Evolutionary conservation across 2,113 vertebrate genomes (phyloP), one percentile per base, ranked within the genome.

Genomic region (Dinomys branickii): DNA sequence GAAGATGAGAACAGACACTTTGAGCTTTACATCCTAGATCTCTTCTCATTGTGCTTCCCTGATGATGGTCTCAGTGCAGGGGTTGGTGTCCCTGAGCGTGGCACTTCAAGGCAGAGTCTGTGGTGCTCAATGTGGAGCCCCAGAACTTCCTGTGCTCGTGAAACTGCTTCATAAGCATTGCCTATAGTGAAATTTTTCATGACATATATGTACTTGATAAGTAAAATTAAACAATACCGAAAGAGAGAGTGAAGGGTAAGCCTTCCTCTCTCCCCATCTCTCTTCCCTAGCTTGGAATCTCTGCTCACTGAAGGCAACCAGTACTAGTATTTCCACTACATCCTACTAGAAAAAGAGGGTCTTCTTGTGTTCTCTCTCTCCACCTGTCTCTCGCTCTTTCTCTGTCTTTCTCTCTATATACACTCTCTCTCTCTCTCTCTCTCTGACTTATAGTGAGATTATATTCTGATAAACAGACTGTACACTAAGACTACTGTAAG

Each of bases 1-100:
- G 97, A 98, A 98, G 97, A 97, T 97, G 97, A 98, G 38, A 87
- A 61, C 50, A 75, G 28, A 91, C 90, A 93, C 58, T 20, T 33
- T 82, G 90, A 67, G 4, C 96, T 92, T 96, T 97, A 93, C 96
- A 97, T 92, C 90, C 41, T 30, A 93, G 73, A 44, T 97, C 65
- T 95, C 90, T n/a, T n/a, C n/a, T n/a, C n/a, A n/a, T n/a, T 2
- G 0, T 69, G 97, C 90, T 78, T 97, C 24, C 20, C 0, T 2
- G 44, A 78, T 75, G 61, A 56, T 85, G 50, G 58, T 35, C 83
- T 91, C 0, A 13, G 30, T 80, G 65, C 38, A 61, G 7, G 30
- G 22, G 19, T 4, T 41, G 33, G 19, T 50, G 75, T 0, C 12
- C 65, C 59, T 85, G 73, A 85, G 75, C 50, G 24, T 16, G 54